These are phyloP conservation scores for Steinernema feltiae DNA, from an alignment of 1,140 invertebrate species.

Conservation along the genomic window DNA sequence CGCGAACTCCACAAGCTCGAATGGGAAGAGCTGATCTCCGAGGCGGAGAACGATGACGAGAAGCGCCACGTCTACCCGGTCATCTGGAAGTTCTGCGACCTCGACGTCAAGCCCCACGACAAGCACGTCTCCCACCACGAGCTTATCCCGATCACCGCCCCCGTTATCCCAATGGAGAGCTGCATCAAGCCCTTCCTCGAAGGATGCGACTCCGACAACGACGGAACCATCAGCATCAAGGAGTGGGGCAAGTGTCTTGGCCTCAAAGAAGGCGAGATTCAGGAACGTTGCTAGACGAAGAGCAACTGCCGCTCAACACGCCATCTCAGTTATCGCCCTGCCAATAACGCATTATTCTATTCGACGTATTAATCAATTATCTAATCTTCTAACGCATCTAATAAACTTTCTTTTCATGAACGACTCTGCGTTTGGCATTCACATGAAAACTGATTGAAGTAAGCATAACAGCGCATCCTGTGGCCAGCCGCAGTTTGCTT, in stretches of 20 bases:
- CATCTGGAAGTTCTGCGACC: constrained; percentile 92
- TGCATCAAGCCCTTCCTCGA: constrained; percentile 91
- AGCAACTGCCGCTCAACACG: neutral
- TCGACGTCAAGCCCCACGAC: constrained; percentile 75
- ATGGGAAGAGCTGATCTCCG: constrained; percentile 66
- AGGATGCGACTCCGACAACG: constrained; percentile 74
- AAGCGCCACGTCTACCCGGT: constrained; percentile 76
- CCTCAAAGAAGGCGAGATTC: constrained; percentile 67
- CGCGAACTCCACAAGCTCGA: constrained; percentile 77
- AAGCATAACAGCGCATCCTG: too few relatives aligned
- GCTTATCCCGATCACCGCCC: constrained; percentile 84
- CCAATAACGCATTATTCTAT: neutral
- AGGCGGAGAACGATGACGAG: constrained; percentile 74
- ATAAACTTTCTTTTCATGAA: neutral
- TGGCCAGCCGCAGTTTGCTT: too few relatives aligned
- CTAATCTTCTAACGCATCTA: neutral
- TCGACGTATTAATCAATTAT: neutral
- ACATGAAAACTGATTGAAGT: too few relatives aligned
- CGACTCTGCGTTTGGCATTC: too few relatives aligned
- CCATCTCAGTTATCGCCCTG: constrained; percentile 8
- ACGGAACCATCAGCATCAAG: constrained; percentile 77
- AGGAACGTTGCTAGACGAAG: constrained; percentile 53
- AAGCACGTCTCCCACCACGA: constrained; percentile 79
- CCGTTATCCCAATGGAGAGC: constrained; percentile 82
- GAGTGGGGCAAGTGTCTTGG: constrained; percentile 88